Base-by-base conservation (phyloP, 2,113 vertebrate species). In the Pampusana beccarii region DNA sequence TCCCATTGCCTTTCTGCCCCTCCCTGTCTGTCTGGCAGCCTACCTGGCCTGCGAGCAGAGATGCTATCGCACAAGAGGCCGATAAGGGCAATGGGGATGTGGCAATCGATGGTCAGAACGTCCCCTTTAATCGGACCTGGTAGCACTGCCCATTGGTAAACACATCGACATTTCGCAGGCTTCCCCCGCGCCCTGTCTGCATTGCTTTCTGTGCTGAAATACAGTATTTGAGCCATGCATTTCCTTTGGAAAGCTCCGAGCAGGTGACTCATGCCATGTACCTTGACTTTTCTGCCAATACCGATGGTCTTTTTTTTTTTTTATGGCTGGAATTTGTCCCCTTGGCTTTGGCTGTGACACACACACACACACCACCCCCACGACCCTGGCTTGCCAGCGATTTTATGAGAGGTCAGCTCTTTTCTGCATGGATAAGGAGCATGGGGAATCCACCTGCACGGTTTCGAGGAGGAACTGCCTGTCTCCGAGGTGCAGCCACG, bases 261-360 rank as follows among this genome's bases (percentile, higher is more conserved):
- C 64, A 9, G 58, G 85, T 96, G 95, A 83, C 93, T 95, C 90
- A 78, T 4, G 33, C 28, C 81, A 21, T 17, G 96, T 18, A 60
- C 92, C 90, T 84, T 51, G 69, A 40, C 77, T 96, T 65, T 48
- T n/a, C 79, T 51, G 56, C 86, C 74, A 74, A 29, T 56, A 8
- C 9, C 1, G 2, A 34, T 70, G 58, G 31, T 25, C 40, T 33
- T 10, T 17, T 21, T 16, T 44, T 38, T n/a, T 31, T 85, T 82
- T 96, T 75, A 88, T 86, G 88, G 58, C 71, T 93, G 96, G 94
- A 97, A 56, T 97, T 96, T 96, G 91, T 34, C 80, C 95, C 80
- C 42, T 29, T 19, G 0, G 5, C 67, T 56, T 10, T 86, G 70
- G 73, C 94, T 92, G 72, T 60, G 86, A 42, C 83, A 13, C 69